A percentile compares a stretch with the other conserved stretches of the same genome.
Evolutionary conservation across 2,797 vertebrate species (phyloP).

Genomic region (Australoheros facetus): DNA sequence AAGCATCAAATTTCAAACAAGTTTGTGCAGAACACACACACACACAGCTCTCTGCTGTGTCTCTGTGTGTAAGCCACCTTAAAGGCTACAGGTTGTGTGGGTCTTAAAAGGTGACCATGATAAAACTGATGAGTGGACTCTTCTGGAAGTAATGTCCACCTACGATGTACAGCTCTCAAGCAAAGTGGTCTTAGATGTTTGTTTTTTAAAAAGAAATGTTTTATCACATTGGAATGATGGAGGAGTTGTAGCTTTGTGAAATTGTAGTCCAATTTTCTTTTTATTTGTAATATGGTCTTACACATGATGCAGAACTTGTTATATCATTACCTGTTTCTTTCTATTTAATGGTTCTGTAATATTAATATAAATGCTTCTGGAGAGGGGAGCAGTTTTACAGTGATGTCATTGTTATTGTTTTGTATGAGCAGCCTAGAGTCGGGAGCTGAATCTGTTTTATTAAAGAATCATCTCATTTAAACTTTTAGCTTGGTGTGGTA

Average conservation of each 20-base stretch:
- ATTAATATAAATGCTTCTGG: conserved; percentile 50
- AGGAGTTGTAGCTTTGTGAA: conserved; percentile 35
- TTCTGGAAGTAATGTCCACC: conserved; percentile 21
- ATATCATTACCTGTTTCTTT: conserved; percentile 53
- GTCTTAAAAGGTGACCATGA: not conserved
- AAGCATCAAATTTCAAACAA: not conserved
- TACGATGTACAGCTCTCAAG: conserved; percentile 43
- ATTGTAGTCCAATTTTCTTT: conserved; percentile 50
- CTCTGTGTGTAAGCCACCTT: not conserved
- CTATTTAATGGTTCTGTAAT: conserved; percentile 70
- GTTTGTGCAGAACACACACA: not conserved
- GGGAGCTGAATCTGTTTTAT: conserved; percentile 36
- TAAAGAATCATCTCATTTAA: conserved; percentile 22
- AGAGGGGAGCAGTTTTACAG: conserved; percentile 25
- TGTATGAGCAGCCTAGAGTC: conserved; percentile 21
- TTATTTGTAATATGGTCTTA: conserved; percentile 52
- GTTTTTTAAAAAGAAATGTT: conserved; percentile 7
- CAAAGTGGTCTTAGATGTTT: conserved; percentile 63
- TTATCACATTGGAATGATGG: conserved; percentile 34
- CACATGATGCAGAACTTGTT: conserved; percentile 31
- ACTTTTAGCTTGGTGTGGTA: conserved; percentile 8
- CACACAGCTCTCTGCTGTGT: not conserved
- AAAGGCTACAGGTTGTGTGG: not conserved
- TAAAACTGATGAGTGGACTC: not conserved
- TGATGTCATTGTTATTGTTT: conserved; percentile 43